phyloP scores from a whole-genome alignment of 2,113 vertebrate genomes.

The Arothron firmamentum region DNA sequence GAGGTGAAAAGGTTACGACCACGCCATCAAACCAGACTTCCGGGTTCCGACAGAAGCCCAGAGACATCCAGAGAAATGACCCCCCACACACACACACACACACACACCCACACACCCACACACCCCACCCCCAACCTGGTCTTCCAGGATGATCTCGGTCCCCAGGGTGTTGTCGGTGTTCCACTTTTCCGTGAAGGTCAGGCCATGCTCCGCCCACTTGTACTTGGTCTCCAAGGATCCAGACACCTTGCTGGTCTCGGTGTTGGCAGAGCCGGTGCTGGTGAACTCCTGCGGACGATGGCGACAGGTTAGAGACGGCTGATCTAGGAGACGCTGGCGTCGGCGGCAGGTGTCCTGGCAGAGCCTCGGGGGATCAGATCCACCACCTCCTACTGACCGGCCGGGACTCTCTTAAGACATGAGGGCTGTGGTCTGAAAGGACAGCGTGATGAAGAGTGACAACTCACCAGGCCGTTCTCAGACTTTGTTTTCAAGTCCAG shows the following conservation, averaged over 20 bases:
- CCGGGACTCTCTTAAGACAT: conserved; percentile 28
- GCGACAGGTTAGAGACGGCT: not conserved
- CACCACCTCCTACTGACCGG: not conserved
- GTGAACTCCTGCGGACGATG: conserved; percentile 85
- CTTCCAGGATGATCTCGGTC: conserved; percentile 90
- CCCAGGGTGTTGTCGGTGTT: conserved; percentile 96
- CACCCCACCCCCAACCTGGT: conserved; percentile 59
- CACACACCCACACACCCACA: too few relatives aligned
- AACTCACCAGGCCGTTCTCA: conserved; percentile 94
- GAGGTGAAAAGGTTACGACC: not conserved
- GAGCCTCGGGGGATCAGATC: too few relatives aligned
- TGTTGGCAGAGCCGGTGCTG: conserved; percentile 92
- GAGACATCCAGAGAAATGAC: not conserved
- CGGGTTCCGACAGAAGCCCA: not conserved
- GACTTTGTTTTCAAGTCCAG: conserved; percentile 97
- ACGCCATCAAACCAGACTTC: not conserved
- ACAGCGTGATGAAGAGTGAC: conserved; percentile 4
- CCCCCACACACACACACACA: too few relatives aligned
- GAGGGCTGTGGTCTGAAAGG: conserved; percentile 3
- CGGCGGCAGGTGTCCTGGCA: too few relatives aligned
- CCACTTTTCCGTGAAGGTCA: conserved; percentile 97
- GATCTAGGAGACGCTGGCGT: not conserved
- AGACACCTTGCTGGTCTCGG: conserved; percentile 91
- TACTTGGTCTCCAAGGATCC: conserved; percentile 98
- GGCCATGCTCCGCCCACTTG: conserved; percentile 89